Base-by-base conservation (phyloP, 2,888 invertebrate genomes). In the Hofmannophila pseudospretella region DNA sequence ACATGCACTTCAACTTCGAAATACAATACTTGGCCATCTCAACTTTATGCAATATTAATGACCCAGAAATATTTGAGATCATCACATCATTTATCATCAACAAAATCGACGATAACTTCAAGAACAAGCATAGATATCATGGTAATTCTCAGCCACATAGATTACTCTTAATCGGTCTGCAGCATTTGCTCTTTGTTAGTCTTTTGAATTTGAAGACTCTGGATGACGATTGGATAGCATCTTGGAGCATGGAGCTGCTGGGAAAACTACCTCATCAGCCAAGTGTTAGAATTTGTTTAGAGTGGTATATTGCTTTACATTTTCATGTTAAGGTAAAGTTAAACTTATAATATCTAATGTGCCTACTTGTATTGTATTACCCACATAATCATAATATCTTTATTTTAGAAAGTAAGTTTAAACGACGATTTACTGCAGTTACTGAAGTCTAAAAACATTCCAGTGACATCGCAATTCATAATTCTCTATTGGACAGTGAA, bases 41-140 rank as follows among this genome's bases (percentile, higher is more conserved):
- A 10, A 59, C 60, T 16, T 41, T 86, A 13, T 62, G 67, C 33
- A 68, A 60, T 36, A 67, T 82, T 19, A 41, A 49, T 1, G 49
- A 77, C 30, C 16, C 41, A 7, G 64, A 61, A 27, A 57, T 67
- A 13, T 42, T 77, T 3, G 42, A 54, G 8, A 55, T 49, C 3
- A 57, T 85, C 7, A 47, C 50, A 1, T 43, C 49, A n/a, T 61
- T 68, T 2, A 70, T 81, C 10, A 72, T 47, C 4, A 59, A 54
- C n/a, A 75, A 62, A 51, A 56, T 80, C 2, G 68, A 78, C 32
- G 55, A 62, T 2, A 47, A 58, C 7, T 70, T 85, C 28, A 72
- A 65, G 41, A 72, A 67, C 14, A 85, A 80, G 47, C 68, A 66
- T 36, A 65, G 86, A 29, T 88, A 88, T 43, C 84, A 87, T 34